A percentile compares a stretch with the other conserved stretches of the same genome.
Conservation (phyloP, 1,140 invertebrate genomes). For the Eriocheir sinensis region DNA sequence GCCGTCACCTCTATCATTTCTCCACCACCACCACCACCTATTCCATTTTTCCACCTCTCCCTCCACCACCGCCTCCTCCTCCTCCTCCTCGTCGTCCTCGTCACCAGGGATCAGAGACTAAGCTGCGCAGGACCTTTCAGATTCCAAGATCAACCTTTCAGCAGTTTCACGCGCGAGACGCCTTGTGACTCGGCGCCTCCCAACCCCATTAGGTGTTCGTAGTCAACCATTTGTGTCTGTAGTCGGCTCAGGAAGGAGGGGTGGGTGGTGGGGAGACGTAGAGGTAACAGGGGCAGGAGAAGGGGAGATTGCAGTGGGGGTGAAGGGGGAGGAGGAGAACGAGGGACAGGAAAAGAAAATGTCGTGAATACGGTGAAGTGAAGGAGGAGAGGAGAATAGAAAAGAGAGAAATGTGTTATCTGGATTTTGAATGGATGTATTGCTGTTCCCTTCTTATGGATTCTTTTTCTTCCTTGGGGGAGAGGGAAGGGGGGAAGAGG, state of each 20-base stretch:
- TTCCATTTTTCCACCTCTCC: not conserved
- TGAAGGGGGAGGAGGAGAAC: not conserved
- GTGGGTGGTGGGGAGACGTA: not conserved
- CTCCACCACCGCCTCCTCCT: not conserved
- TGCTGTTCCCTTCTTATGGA: no score
- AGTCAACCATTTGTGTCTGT: slow-evolving; percentile 46
- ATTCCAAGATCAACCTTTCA: slow-evolving; percentile 53
- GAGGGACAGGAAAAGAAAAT: not conserved
- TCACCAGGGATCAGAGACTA: not conserved
- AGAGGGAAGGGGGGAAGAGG: no score
- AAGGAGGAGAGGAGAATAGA: not conserved
- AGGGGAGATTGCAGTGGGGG: not conserved
- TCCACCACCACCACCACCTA: not conserved
- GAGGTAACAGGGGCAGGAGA: not conserved
- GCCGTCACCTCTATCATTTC: not conserved
- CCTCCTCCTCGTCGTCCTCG: not conserved
- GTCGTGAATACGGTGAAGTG: slow-evolving; percentile 12
- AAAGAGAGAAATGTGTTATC: no score
- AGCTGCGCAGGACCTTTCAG: not conserved
- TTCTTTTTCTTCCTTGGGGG: no score
- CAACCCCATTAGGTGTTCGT: slow-evolving; percentile 38
- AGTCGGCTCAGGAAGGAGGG: not conserved
- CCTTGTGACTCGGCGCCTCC: slow-evolving; percentile 24
- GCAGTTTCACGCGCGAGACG: slow-evolving; percentile 3
- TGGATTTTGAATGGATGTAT: no score